Evolutionary conservation across 1,140 invertebrate genomes (phyloP), one percentile per base, ranked within the genome.

Genomic region (Anoplolepis gracilipes): DNA sequence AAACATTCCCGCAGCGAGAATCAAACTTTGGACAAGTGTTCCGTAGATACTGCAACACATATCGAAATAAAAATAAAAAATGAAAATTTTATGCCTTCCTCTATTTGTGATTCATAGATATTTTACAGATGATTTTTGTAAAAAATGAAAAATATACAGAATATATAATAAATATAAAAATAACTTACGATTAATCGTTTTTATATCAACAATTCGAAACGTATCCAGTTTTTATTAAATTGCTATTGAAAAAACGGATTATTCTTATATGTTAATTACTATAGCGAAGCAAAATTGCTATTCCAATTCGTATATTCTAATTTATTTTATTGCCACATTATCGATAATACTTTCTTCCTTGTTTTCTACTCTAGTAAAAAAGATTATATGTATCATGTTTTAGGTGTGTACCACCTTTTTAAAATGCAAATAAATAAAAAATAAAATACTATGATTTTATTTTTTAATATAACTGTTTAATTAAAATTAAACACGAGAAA

Each of bases 1-100:
- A 79, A 79, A 55, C 10, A 55, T 69, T 55, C 19, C 19, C 25
- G 4, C 1, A 79, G 22, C 16, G 6, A 36, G n/a, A 79, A 55
- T 79, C 30, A 55, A 79, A 36, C 11, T 22, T 28, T 7, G 22
- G 30, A 25, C 1, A 11, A 6, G 3, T 36, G 2, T 69, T 33
- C 4, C 5, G 22, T 33, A 67, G 33, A 79, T 25, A 55, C 6
- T 69, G 42, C 2, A 39, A 6, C 6, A 36, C 10, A 57, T 39
- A 70, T 70, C 19, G 11, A 57, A 57, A 81, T 22, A 70, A 39
- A 39, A 79, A 55, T 39, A n/a, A n/a, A n/a, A n/a, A n/a, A n/a
- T 42, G 16, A 5, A 3, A 53, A 79, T 55, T 69, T 69, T 7
- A 55, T 19, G 53, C 19, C 7, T 67, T 13, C n/a, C n/a, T 42